Base-by-base conservation (phyloP, 2,888 invertebrate species). In the Calephelis perditalis region DNA sequence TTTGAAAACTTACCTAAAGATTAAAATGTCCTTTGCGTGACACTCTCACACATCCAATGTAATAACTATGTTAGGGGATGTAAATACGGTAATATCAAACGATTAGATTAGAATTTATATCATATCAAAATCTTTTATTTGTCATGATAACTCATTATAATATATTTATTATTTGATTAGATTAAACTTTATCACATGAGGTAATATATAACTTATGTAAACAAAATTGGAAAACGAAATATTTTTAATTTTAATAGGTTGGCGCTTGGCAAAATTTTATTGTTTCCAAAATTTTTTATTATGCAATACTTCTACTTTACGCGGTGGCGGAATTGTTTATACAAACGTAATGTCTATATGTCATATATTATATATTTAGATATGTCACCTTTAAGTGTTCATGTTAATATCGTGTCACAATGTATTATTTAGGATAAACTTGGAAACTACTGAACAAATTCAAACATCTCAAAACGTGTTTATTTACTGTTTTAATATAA, bases 1-100 rank as follows among this genome's bases (percentile, higher is more conserved):
- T 49, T 56, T 45, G 59, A 43, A 45, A 49, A 57, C 57, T 43
- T 36, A 56, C 40, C 54, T 54, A 26, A 54, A 54, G 44, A 40
- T 44, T 6, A 68, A 69, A 77, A 78, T 78, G 76, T 74, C 75
- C 74, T 72, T 62, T 68, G 62, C 59, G 62, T 60, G 66, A 60
- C 63, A 54, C 58, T 36, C 44, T 58, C 61, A 15, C 71, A 56
- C 75, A 62, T 43, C 81, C 64, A 61, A 62, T 68, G 67, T 49
- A 64, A 61, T 62, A 45, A 40, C 9, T 15, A 49, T 26, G 26
- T 49, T 49, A 35, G 49, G 26, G 49, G 35, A 49, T 49, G 35
- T 49, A 35, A 49, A 49, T 35, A 49, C 49, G 26, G 49, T 26
- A 49, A 49, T 49, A 49, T 49, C 49, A 26, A 49, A 49, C 35